Percentiles rank a stretch among this genome's conserved stretches.
Conservation (phyloP, 2,113 vertebrate genomes). For the Collichthys lucidus region DNA sequence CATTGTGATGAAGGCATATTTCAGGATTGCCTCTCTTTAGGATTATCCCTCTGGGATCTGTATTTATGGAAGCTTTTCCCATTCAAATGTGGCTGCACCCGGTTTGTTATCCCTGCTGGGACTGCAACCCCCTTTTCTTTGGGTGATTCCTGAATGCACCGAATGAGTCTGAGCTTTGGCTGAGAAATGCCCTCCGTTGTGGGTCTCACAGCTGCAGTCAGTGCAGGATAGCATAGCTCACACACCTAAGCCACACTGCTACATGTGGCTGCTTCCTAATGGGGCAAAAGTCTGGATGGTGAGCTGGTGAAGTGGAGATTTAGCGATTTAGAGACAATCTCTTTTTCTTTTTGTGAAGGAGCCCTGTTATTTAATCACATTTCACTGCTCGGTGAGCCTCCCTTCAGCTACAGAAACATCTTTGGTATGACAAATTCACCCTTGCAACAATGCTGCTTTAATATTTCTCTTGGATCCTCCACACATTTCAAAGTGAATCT, state of each 20-base stretch:
- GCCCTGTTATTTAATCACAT: conserved; percentile 7
- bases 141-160: conserved; percentile 33
- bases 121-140: conserved; percentile 37
- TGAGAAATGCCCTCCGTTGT: conserved; percentile 53
- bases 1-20: conserved; percentile 37
- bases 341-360: neutral
- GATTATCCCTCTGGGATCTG: conserved; percentile 56
- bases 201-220: conserved; percentile 49
- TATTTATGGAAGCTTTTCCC: conserved; percentile 56
- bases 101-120: conserved; percentile 59
- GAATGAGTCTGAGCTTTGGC: conserved; percentile 44
- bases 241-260: conserved; percentile 32
- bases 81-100: conserved; percentile 37
- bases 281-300: conserved; percentile 22
- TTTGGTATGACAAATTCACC: conserved; percentile 37
- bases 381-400: conserved; percentile 16
- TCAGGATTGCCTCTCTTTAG: conserved; percentile 51
- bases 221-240: neutral
- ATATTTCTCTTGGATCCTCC: conserved; percentile 53
- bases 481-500: conserved; percentile 28
- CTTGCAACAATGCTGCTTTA: conserved; percentile 19
- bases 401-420: conserved; percentile 31
- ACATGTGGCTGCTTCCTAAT: conserved; percentile 55
- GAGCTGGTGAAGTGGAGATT: conserved; percentile 34
- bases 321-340: conserved; percentile 2